Percentiles rank a stretch among this genome's conserved stretches.
Conservation (phyloP, 2,888 invertebrate genomes). For the Pristionchus japonicus region DNA sequence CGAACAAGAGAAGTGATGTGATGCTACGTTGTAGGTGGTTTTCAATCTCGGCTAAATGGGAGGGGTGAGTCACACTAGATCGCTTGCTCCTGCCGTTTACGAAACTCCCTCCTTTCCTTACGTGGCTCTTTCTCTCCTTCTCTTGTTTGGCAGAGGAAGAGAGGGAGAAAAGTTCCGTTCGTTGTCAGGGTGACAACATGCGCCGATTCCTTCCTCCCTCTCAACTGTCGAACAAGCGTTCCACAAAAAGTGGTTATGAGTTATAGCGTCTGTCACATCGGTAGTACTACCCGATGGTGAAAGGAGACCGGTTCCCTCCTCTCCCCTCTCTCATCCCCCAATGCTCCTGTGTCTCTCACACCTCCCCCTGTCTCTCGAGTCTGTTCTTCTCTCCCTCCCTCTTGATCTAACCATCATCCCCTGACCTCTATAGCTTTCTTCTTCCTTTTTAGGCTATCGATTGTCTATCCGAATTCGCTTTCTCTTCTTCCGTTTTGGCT, state of each 20-base stretch:
- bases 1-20: neutral
- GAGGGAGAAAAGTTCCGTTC: neutral
- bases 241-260: neutral
- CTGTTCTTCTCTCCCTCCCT: constrained; percentile 38
- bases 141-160: neutral
- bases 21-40: neutral
- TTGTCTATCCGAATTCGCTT: neutral
- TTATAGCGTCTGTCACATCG: neutral
- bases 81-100: neutral
- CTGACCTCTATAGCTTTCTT: constrained; percentile 33
- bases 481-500: neutral
- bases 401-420: constrained; percentile 22
- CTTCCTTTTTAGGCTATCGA: constrained; percentile 31
- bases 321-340: constrained; percentile 26
- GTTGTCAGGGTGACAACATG: constrained; percentile 1
- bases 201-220: neutral
- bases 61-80: neutral
- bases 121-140: neutral
- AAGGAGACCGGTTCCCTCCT: constrained; percentile 19
- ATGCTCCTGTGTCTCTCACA: neutral
- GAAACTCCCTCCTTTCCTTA: constrained; percentile 7
- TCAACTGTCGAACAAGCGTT: neutral
- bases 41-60: constrained; percentile 7
- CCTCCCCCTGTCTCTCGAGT: neutral
- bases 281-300: neutral